A percentile compares a stretch with the other conserved stretches of the same genome.
Conservation (phyloP, 2,113 vertebrate genomes). For the Bagarius yarrelli region DNA sequence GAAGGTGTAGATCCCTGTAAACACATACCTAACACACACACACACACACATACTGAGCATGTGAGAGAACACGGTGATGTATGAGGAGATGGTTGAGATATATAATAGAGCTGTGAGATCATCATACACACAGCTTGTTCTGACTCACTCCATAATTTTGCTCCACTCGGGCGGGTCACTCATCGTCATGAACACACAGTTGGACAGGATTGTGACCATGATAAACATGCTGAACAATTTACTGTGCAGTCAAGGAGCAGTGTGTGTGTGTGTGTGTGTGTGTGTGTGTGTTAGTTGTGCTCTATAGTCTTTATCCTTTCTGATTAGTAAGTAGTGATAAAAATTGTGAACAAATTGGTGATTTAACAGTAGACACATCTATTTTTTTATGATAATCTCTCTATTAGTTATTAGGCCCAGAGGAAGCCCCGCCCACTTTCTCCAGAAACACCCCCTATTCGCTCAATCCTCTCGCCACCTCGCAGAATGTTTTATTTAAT, state of each 20-base stretch:
- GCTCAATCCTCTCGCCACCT: too few species aligned
- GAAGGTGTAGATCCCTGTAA: constrained; percentile 93
- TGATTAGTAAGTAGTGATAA: too few species aligned
- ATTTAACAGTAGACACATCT: too few species aligned
- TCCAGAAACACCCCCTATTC: too few species aligned
- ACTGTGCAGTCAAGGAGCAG: constrained; percentile 75
- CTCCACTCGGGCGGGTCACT: constrained; percentile 80
- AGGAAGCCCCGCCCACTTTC: too few species aligned
- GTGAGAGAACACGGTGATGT: background rate
- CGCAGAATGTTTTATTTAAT: background rate
- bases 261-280: background rate
- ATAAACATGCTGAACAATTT: constrained; percentile 89
- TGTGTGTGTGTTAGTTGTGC: background rate
- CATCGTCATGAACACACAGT: constrained; percentile 87
- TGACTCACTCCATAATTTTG: constrained; percentile 84
- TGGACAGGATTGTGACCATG: constrained; percentile 86
- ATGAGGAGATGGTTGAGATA: background rate
- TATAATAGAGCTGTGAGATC: background rate
- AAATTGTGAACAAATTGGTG: too few species aligned
- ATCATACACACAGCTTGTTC: background rate
- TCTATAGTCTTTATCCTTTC: too few species aligned
- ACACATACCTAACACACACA: constrained; percentile 77
- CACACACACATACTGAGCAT: background rate
- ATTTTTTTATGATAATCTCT: too few species aligned
- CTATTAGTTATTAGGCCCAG: too few species aligned